Base-by-base conservation (phyloP, 2,797 vertebrate genomes). In the Catostomus latipinnis region DNA sequence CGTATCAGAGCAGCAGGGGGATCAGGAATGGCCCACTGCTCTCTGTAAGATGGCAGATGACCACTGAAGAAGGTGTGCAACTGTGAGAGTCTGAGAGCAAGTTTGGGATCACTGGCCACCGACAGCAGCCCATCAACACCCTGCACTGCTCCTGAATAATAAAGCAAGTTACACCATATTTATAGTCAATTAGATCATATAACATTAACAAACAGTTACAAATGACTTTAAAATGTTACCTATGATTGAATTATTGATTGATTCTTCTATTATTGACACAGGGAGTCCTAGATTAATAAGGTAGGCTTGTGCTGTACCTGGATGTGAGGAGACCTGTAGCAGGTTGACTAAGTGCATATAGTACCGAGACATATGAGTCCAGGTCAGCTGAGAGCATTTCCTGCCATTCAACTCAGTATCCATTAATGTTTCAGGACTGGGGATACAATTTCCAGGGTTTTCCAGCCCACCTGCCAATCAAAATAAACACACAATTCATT, bases 291-390 rank as follows among this genome's bases (percentile, higher is more conserved):
- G 14, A 43, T 7, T 63, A 43, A 9, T 52, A 16, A 4, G 34
- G 68, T 48, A 62, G 5, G 22, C 6, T 71, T 34, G 1, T 70
- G 56, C 16, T 14, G 46, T 74, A 88, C 96, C 93, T 81, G 89
- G 81, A 2, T 89, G 65, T 43, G 88, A 87, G 57, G 84, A 91
- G 87, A 90, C 83, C 76, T 89, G 92, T 57, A 91, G 90, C 68
- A 95, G 88, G 77, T 92, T 93, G 80, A 90, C 89, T 73, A 96
- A 87, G 74, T 93, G 90, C 74, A 86, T 89, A 70, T 94, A 89
- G 86, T 96, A 96, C 46, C 86, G 92, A 49, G 93, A 83, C 57
- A 96, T 80, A 68, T 94, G 94, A 75, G 91, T 22, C 94, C 95
- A 96, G 13, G 94, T 94, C 79, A 92, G 77, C 67, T 82, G 53